Conservation (phyloP, 2,113 vertebrate genomes). For the Azemiops feae region DNA sequence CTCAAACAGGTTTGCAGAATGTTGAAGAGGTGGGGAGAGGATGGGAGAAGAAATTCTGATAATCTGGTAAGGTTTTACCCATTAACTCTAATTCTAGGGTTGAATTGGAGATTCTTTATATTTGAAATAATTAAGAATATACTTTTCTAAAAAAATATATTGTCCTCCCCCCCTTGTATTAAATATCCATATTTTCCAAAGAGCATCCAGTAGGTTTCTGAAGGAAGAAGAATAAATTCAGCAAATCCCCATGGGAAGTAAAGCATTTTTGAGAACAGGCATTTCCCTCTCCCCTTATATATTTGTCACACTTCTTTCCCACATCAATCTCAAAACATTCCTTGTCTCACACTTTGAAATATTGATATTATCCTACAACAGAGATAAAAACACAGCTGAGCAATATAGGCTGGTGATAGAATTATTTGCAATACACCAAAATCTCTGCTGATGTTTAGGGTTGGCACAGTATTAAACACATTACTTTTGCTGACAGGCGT, state of each 20-base stretch:
- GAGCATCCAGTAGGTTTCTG: conserved; percentile 26
- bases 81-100: neutral
- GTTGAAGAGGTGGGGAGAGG: neutral
- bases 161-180: conserved; percentile 14
- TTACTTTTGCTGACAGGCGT: conserved; percentile 76
- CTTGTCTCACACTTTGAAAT: conserved; percentile 68
- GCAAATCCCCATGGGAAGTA: conserved; percentile 34
- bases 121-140: neutral
- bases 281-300: conserved; percentile 62
- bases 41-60: neutral
- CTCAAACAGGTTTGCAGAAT: neutral
- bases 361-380: conserved; percentile 70
- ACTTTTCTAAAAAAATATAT: conserved; percentile 3
- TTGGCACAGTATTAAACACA: conserved; percentile 76
- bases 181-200: conserved; percentile 47
- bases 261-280: conserved; percentile 53
- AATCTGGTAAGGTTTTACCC: neutral
- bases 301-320: conserved; percentile 67
- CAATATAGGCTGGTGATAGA: conserved; percentile 71
- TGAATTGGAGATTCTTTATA: neutral
- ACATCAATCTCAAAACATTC: conserved; percentile 70
- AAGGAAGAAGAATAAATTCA: conserved; percentile 53
- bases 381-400: conserved; percentile 73
- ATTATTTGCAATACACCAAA: conserved; percentile 74
- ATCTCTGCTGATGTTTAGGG: conserved; percentile 74